These are phyloP conservation scores for Catocala fraxini DNA, from an alignment of 2,888 invertebrate genomes.

Conservation along the genomic window DNA sequence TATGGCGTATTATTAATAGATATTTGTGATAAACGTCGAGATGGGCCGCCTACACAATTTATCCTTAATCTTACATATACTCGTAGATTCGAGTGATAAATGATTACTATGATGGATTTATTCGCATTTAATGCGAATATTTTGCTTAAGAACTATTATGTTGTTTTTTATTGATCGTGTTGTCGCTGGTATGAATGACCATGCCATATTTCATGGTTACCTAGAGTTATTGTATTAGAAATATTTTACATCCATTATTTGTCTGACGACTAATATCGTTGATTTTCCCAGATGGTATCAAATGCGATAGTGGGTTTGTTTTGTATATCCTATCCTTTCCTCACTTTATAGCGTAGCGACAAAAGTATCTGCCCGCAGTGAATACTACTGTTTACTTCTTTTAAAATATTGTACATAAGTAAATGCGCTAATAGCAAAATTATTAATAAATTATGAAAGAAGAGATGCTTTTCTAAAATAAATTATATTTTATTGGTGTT, in stretches of 20 bases:
- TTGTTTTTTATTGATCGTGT: slow-evolving; percentile 4
- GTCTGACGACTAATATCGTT: no score
- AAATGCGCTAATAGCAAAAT: no score
- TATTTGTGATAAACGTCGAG: slow-evolving; percentile 65
- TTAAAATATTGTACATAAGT: no score
- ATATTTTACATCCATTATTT: neutral
- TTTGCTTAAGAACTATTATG: slow-evolving; percentile 10
- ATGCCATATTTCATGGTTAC: neutral
- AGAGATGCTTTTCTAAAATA: no score
- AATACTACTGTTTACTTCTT: no score
- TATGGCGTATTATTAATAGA: slow-evolving; percentile 72
- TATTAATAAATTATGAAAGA: no score
- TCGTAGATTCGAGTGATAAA: slow-evolving; percentile 43
- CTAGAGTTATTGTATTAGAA: neutral
- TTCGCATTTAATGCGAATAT: slow-evolving; percentile 32
- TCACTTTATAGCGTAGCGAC: no score
- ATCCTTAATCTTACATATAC: slow-evolving; percentile 42
- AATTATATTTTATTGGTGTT: no score
- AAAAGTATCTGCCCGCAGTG: no score
- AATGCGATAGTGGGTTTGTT: no score
- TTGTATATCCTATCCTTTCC: no score
- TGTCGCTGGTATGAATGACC: neutral
- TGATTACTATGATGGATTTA: slow-evolving; percentile 45
- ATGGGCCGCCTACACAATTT: slow-evolving; percentile 65
- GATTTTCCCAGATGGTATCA: no score